These are phyloP conservation scores for Hafferia zeledoni DNA, from an alignment of 2,797 vertebrate species.

Conservation along the genomic window DNA sequence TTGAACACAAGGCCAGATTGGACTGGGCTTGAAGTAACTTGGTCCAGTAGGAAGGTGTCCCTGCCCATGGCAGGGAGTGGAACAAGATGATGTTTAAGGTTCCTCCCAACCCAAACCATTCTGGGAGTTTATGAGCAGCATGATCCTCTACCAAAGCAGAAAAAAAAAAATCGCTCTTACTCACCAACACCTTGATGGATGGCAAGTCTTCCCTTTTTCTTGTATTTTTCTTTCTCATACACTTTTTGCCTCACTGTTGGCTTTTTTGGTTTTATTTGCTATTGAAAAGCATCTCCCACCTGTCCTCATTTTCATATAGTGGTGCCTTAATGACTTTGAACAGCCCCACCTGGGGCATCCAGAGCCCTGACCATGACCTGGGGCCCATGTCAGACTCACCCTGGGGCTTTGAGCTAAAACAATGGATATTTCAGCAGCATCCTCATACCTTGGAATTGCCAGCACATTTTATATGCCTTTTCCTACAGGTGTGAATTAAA, in stretches of 20 bases:
- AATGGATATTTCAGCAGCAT: neutral
- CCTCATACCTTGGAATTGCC: neutral
- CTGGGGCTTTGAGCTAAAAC: neutral
- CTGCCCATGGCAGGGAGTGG: rapidly evolving
- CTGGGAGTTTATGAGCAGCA: no score
- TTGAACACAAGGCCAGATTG: rapidly evolving
- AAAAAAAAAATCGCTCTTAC: neutral
- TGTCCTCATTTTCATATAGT: neutral
- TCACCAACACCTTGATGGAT: rapidly evolving
- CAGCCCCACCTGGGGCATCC: neutral
- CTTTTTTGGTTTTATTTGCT: neutral
- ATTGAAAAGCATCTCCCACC: rapidly evolving
- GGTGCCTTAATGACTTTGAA: neutral
- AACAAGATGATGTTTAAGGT: neutral
- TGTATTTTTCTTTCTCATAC: rapidly evolving
- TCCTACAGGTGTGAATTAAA: neutral
- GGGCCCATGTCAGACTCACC: rapidly evolving
- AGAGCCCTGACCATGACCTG: rapidly evolving
- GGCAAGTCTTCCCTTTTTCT: rapidly evolving
- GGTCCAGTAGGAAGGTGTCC: rapidly evolving
- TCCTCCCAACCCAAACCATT: no score
- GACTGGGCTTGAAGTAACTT: neutral
- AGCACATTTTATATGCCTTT: neutral
- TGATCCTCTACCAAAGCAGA: rapidly evolving
- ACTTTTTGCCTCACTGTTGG: rapidly evolving